Evolutionary conservation across 2,888 invertebrate species (phyloP).

Genomic region (Netelia inedita): DNA sequence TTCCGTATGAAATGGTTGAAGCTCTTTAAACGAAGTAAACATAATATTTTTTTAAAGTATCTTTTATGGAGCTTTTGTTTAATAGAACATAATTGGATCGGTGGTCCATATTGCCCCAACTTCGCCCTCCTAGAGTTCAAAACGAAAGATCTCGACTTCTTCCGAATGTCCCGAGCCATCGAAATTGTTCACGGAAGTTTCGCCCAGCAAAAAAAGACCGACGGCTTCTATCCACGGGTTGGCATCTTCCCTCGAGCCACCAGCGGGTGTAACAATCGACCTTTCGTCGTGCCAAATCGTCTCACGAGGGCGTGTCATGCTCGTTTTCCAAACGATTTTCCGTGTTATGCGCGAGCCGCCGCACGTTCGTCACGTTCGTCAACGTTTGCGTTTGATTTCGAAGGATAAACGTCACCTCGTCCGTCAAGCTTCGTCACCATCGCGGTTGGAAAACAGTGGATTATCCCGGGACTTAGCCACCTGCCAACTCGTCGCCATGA

Average conservation of each 20-base stretch:
- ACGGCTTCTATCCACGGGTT: conserved; percentile 1
- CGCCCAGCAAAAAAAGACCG: background rate
- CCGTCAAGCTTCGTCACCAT: conserved; percentile 37
- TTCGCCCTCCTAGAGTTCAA: no score
- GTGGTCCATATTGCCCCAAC: no score
- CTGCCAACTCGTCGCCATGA: conserved; percentile 45
- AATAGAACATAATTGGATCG: no score
- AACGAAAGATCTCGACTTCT: background rate
- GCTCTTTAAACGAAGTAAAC: no score
- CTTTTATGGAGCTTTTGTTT: no score
- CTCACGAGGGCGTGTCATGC: conserved; percentile 69
- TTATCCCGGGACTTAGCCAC: conserved; percentile 64
- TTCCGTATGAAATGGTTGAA: no score
- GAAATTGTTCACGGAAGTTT: conserved; percentile 1
- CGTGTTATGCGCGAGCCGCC: conserved; percentile 52
- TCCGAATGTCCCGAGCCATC: background rate
- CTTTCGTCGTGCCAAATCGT: conserved; percentile 58
- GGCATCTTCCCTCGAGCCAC: background rate
- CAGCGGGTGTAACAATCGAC: background rate
- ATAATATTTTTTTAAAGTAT: no score
- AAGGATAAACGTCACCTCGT: conserved; percentile 62
- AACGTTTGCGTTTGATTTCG: conserved; percentile 36
- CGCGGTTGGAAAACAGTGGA: conserved; percentile 66
- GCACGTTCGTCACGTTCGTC: background rate
- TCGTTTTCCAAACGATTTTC: conserved; percentile 71